These are phyloP conservation scores for Hemiprocne comata DNA, from an alignment of 2,113 vertebrate species.

Conservation along the genomic window DNA sequence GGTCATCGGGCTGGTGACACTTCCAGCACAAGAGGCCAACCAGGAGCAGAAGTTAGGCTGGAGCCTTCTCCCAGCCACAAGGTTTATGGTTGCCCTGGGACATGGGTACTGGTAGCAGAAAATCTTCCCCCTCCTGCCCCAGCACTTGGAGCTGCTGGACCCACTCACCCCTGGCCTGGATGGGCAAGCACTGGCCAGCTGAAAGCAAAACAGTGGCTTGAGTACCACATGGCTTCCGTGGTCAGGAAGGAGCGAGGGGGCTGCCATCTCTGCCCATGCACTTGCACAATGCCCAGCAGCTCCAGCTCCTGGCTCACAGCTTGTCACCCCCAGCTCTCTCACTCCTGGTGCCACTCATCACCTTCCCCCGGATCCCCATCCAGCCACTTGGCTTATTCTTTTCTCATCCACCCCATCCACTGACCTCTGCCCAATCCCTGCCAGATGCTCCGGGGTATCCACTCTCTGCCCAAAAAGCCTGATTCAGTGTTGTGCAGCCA, in stretches of 20 bases:
- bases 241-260: background rate
- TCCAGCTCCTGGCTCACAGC: rapidly evolving
- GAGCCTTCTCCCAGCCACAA: background rate
- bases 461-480: background rate
- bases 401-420: rapidly evolving
- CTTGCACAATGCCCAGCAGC: background rate
- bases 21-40: background rate
- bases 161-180: background rate
- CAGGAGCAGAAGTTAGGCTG: background rate
- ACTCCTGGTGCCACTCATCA: background rate
- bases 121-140: background rate
- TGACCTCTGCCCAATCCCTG: rapidly evolving
- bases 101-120: background rate
- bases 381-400: background rate
- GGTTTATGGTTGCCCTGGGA: background rate
- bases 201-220: rapidly evolving
- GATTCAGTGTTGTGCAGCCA: rapidly evolving
- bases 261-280: rapidly evolving
- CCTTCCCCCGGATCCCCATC: rapidly evolving
- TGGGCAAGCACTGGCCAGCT: background rate
- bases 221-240: rapidly evolving
- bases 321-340: background rate
- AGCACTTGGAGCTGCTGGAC: background rate
- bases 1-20: background rate
- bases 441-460: background rate